Conservation (phyloP, 2,797 vertebrate species). For the Rhabdomys pumilio region DNA sequence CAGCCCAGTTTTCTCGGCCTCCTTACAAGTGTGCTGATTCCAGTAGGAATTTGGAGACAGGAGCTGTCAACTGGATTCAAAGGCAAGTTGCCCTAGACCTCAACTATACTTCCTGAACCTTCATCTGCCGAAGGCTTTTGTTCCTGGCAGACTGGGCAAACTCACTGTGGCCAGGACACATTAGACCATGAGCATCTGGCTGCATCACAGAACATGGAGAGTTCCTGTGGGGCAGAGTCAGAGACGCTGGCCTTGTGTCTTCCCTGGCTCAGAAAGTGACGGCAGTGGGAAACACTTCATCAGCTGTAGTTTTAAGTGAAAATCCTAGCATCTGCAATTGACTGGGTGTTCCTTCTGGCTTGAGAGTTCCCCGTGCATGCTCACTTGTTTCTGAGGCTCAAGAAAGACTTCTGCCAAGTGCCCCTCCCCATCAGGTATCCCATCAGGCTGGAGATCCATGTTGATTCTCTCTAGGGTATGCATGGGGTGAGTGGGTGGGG, state of each 20-base stretch:
- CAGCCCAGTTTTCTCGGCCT: background rate
- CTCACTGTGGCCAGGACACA: background rate
- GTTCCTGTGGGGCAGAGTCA: background rate
- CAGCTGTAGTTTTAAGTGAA: background rate
- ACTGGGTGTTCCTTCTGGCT: background rate
- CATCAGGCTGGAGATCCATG: fast-evolving
- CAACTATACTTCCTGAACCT: background rate
- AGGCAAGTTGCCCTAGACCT: background rate
- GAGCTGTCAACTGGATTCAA: background rate
- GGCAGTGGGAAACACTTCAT: background rate
- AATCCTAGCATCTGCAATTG: background rate
- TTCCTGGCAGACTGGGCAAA: slow-evolving; percentile 16
- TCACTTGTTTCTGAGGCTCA: background rate
- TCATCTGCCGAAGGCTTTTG: background rate
- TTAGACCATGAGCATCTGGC: background rate
- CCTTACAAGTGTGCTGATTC: background rate
- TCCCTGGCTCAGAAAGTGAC: background rate
- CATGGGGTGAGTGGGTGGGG: fast-evolving
- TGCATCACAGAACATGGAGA: background rate
- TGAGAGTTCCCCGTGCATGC: background rate
- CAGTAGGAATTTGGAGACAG: background rate
- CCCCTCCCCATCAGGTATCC: background rate
- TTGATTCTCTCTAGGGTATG: too few species aligned
- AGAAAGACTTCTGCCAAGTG: background rate
- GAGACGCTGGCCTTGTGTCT: background rate